Evolutionary conservation across 2,888 invertebrate species (phyloP), one percentile per base, ranked within the genome.

Genomic region (Lysandra bellargus): DNA sequence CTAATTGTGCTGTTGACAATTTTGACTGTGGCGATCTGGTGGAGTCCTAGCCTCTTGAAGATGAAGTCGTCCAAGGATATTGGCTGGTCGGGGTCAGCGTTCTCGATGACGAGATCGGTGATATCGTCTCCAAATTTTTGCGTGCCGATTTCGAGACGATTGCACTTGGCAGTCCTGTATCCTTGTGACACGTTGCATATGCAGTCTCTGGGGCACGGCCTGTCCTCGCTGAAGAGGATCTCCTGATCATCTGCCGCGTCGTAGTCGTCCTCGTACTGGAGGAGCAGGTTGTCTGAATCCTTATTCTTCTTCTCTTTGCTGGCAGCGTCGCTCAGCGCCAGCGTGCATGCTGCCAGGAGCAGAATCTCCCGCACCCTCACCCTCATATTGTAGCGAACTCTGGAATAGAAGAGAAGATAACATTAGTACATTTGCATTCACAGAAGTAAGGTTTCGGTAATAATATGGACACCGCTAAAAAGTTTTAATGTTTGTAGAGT

Each of bases 1-100:
- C 95, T 92, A 85, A 97, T 96, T 12, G 96, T 96, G 81, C 96
- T 96, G 87, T 97, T 96, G 78, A 95, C 95, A 83, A 97, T 96
- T 85, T 96, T 96, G 23, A 97, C 95, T 3, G 96, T 96, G 40
- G 96, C 95, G 61, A 97, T 92, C 84, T 95, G 95, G 84, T 96
- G 95, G 44, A 97, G 92, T 74, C 96, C 96, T 80, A 96, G 91
- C 82, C 95, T 95, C 82, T 94, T 91, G 88, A 96, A 96, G 84
- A 96, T 95, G 79, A 94, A 93, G 80, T 95, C 95, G 14, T 95
- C 95, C 79, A 97, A 90, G 23, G 95, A 91, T 79, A 96, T 95
- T 17, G 96, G 95, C 85, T 92, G 93, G 76, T 91, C 90, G 2
- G 95, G 93, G 76, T 95, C 95, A 49, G 96, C 95, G 86, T 96